These are phyloP conservation scores for Polydesmus complanatus DNA, from an alignment of 2,888 invertebrate genomes.

Conservation along the genomic window DNA sequence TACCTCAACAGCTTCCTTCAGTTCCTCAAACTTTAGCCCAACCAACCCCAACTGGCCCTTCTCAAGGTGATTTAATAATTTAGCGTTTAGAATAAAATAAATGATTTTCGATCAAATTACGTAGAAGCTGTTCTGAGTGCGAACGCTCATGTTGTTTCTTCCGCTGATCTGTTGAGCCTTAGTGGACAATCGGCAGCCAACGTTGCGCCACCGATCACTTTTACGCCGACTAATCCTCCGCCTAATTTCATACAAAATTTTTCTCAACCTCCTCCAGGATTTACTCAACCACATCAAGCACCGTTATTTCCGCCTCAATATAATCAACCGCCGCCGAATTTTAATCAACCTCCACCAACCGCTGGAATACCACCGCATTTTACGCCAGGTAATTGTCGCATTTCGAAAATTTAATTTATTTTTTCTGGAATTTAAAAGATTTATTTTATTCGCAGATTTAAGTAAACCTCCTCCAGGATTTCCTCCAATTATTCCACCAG, in stretches of 20 bases:
- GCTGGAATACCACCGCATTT: constrained; percentile 21
- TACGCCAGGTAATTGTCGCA: constrained; percentile 6
- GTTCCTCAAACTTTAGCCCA: constrained; percentile 7
- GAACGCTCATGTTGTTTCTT: constrained; percentile 23
- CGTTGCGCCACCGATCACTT: constrained; percentile 20
- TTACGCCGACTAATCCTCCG: constrained; percentile 25
- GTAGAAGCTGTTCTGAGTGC: no score
- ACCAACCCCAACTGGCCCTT: constrained; percentile 20
- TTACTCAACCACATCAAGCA: constrained; percentile 33
- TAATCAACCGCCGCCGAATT: constrained; percentile 34
- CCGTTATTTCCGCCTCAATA: constrained; percentile 31
- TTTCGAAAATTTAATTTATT: neutral
- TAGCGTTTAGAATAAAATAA: no score
- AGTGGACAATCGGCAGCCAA: constrained; percentile 23
- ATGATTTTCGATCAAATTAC: no score
- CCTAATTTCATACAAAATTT: constrained; percentile 27
- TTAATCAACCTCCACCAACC: constrained; percentile 29
- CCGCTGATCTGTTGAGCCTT: constrained; percentile 37
- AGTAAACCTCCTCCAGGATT: constrained; percentile 63
- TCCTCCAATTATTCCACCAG: constrained; percentile 21
- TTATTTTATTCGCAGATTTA: constrained; percentile 13
- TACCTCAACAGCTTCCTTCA: neutral
- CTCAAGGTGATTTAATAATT: constrained; percentile 23
- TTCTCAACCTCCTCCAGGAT: constrained; percentile 44
- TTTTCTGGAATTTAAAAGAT: neutral